Percentiles rank a stretch among this genome's conserved stretches.
phyloP scores from a whole-genome alignment of 2,113 vertebrate genomes.

The Zingel zingel region DNA sequence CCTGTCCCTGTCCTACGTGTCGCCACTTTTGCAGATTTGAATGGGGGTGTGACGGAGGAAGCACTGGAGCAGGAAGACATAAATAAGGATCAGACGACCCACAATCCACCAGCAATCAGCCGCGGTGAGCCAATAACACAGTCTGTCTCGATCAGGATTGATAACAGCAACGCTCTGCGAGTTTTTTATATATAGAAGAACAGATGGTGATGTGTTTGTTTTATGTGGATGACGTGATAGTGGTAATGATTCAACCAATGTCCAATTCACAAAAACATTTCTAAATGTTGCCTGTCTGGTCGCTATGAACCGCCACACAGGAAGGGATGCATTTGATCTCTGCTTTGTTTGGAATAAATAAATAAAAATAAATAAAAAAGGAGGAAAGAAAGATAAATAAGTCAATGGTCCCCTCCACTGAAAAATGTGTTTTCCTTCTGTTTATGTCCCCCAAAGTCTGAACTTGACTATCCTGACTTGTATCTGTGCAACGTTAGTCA shows the following conservation, averaged over 20 bases:
- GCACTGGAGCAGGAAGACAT: constrained; percentile 29
- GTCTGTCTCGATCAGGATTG: background rate
- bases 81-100: constrained; percentile 22
- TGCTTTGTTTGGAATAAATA: background rate
- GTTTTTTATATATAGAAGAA: background rate
- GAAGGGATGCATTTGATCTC: background rate
- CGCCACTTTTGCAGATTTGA: constrained; percentile 37
- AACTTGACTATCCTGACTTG: too few relatives aligned
- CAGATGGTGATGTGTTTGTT: constrained; percentile 14
- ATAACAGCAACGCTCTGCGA: background rate
- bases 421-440: too few relatives aligned
- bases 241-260: background rate
- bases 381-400: background rate
- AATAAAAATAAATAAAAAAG: background rate
- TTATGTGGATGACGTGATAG: background rate
- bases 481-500: too few relatives aligned
- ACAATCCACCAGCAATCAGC: constrained; percentile 8
- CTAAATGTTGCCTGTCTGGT: background rate
- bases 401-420: too few relatives aligned
- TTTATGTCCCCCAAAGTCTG: too few relatives aligned
- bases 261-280: constrained; percentile 3
- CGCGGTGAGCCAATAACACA: constrained; percentile 27
- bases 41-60: constrained; percentile 22
- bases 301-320: background rate
- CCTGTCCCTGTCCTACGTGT: constrained; percentile 8